A percentile compares a stretch with the other conserved stretches of the same genome.
These are phyloP conservation scores for Itoplectis maculator DNA, from an alignment of 2,888 invertebrate genomes.

Conservation along the genomic window DNA sequence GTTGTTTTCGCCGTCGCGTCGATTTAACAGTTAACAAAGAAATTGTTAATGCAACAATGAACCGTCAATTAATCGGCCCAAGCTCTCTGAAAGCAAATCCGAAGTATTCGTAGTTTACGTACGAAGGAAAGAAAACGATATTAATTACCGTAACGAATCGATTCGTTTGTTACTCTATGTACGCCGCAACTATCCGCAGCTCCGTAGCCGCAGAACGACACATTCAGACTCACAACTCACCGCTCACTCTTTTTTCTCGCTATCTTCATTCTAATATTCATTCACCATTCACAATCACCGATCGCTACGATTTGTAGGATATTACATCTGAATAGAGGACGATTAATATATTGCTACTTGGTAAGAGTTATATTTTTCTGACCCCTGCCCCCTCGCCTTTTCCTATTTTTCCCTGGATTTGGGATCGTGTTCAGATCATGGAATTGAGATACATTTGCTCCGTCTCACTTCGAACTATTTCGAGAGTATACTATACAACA, in stretches of 20 bases:
- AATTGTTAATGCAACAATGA: slow-evolving; percentile 58
- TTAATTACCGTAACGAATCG: slow-evolving; percentile 51
- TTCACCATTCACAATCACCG: slow-evolving; percentile 67
- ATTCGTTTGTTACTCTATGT: slow-evolving; percentile 51
- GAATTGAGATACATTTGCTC: too few species aligned
- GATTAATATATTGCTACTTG: slow-evolving; percentile 82
- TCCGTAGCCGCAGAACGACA: slow-evolving; percentile 3
- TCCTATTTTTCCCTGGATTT: background rate
- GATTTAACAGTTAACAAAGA: slow-evolving; percentile 23
- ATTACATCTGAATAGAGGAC: slow-evolving; percentile 78
- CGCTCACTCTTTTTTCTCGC: slow-evolving; percentile 54
- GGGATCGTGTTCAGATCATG: too few species aligned
- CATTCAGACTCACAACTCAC: slow-evolving; percentile 14
- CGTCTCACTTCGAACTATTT: too few species aligned
- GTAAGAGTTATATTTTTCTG: slow-evolving; percentile 18
- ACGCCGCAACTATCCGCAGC: slow-evolving; percentile 6
- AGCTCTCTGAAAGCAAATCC: slow-evolving; percentile 36
- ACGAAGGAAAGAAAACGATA: slow-evolving; percentile 28
- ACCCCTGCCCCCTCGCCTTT: background rate
- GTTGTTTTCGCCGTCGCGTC: slow-evolving; percentile 19
- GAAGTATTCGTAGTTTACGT: slow-evolving; percentile 40
- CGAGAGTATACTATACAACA: too few species aligned
- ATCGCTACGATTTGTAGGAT: slow-evolving; percentile 71
- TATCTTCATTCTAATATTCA: slow-evolving; percentile 59
- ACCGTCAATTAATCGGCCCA: slow-evolving; percentile 64